Evolutionary conservation across 1,140 invertebrate genomes (phyloP), one percentile per base, ranked within the genome.

Genomic region (Aphelinus atriplicis): DNA sequence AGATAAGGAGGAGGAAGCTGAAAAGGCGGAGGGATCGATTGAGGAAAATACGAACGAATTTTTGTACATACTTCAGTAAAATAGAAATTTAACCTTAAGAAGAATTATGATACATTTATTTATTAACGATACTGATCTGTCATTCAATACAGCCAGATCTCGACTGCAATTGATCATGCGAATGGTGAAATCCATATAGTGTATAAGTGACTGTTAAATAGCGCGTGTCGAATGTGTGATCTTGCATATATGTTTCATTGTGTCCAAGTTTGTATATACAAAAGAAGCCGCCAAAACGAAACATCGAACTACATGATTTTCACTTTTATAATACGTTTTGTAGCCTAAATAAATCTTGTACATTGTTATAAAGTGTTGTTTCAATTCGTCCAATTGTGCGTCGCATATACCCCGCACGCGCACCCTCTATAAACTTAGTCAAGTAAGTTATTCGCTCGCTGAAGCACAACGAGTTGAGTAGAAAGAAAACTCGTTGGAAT

Each of bases 61-160:
- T 69, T 73, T 77, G 75, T 77, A 77, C 64, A 77, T 77, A 77
- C 10, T 77, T 73, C 58, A 55, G 3, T 55, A 53, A 7, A 7
- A 7, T 57, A 57, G 4, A 7, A 10, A 57, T 57, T 10, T 10
- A 7, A 10, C 26, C 3, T 10, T 10, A 57, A 57, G 9, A 57
- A 58, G 55, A n/a, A 10, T 47, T 47, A 47, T 7, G 0, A 62
- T 60, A 73, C 0, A 68, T 45, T 64, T 70, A 75, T 69, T 75
- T 75, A 75, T 75, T 69, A 64, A 48, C 26, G 50, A 46, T 50
- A 10, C 26, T 51, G 9, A 50, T 68, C n/a, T 63, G 7, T 69
- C 56, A 69, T 74, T 56, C 69, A 60, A 45, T 10, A 72, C 7
- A 73, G 63, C 58, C 63, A 66, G 46, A 72, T 66, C 45, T 43